Evolutionary conservation across 2,888 invertebrate species (phyloP), one percentile per base, ranked within the genome.

Genomic region (Latheticus oryzae): DNA sequence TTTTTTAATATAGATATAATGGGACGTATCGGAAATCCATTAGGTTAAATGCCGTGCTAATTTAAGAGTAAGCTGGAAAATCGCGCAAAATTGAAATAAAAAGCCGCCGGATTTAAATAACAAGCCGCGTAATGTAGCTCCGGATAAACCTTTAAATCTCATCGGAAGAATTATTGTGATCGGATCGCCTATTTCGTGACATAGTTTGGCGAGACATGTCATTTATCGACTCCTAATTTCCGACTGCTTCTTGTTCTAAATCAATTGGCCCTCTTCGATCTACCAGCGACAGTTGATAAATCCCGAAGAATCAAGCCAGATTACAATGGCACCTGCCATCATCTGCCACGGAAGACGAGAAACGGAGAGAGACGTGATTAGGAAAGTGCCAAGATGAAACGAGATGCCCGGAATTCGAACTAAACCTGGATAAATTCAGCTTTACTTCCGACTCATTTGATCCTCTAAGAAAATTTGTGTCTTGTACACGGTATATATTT

Each of bases 81-180:
- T 73, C 71, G 75, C 67, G 69, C 72, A 71, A 76, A 76, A 76
- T 76, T 76, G 76, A 77, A 76, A 75, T 76, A 77, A 76, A 78
- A 78, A 77, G 72, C 76, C 71, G 51, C 58, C 54, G 74, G 75
- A 75, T 76, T 74, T 74, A 74, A 73, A 73, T 71, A 73, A 72
- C 74, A 75, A 74, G 72, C 73, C 70, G 67, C 68, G 69, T 70
- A 71, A 71, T 71, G 68, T 66, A 64, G 70, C 62, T 65, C 58
- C 64, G 64, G 64, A 65, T 69, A 68, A 69, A 71, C 65, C 68
- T 66, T 61, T 70, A 69, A 70, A 70, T 65, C 66, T 64, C 65
- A 66, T 63, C 58, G 66, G 53, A 59, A 62, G 62, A 62, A 61
- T 61, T 61, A 61, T 61, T 53, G 58, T 55, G 60, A 54, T 57